Conservation (phyloP, 2,113 vertebrate genomes). For the Osmerus mordax region DNA sequence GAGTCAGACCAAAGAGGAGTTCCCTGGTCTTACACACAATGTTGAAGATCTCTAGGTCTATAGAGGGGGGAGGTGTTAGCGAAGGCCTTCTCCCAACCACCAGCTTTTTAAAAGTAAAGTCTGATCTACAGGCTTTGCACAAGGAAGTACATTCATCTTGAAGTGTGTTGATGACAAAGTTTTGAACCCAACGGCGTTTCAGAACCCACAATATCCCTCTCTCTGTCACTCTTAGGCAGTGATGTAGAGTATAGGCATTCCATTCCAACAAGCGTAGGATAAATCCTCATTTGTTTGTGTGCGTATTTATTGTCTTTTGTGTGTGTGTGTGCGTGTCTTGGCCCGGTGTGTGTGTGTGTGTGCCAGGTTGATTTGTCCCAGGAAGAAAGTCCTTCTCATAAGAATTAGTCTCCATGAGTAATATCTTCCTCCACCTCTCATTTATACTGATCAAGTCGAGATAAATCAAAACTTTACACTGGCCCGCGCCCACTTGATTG, state of each 20-base stretch:
- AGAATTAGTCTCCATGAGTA: conserved; percentile 43
- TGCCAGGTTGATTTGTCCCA: conserved; percentile 28
- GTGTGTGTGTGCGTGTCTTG: no score
- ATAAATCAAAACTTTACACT: not conserved
- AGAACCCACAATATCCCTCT: not conserved
- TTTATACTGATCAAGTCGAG: not conserved
- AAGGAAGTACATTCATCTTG: not conserved
- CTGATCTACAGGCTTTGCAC: no score
- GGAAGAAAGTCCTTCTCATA: conserved; percentile 17
- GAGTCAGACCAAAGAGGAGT: no score
- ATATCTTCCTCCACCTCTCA: conserved; percentile 13
- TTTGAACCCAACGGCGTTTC: not conserved
- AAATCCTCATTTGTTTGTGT: conserved; percentile 41
- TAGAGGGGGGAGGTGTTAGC: no score
- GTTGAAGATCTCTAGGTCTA: no score
- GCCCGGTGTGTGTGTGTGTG: no score
- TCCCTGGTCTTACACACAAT: no score
- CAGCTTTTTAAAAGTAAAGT: no score
- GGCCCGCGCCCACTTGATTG: not conserved
- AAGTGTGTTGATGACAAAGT: not conserved
- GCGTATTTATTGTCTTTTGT: not conserved
- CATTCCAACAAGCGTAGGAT: not conserved
- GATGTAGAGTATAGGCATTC: conserved; percentile 36
- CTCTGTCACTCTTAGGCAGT: conserved; percentile 21
- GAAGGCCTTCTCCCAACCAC: no score